phyloP scores from a whole-genome alignment of 53 echinoderm and acorn worm species.

The Mesocentrotus franciscanus region DNA sequence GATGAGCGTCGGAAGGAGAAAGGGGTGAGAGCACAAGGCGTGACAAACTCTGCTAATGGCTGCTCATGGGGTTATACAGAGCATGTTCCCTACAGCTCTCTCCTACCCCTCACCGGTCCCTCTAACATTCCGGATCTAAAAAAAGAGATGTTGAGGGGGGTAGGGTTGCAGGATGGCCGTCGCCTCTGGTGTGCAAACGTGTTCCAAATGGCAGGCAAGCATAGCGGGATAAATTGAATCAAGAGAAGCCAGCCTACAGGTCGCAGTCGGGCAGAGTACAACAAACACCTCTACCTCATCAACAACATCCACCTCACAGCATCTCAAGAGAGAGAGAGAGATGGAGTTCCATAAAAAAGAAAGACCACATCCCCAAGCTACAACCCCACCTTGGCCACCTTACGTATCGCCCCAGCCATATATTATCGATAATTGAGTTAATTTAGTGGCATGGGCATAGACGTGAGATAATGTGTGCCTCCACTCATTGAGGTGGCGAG shows the following conservation, averaged over 20 bases:
- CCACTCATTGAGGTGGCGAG: conserved; percentile 4
- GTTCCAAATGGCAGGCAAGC: conserved; percentile 56
- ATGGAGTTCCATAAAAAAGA: conserved; percentile 2
- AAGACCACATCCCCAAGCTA: conserved; percentile 17
- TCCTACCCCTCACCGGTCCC: conserved; percentile 4
- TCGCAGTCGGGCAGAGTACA: not conserved
- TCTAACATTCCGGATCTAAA: not conserved
- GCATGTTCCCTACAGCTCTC: not conserved
- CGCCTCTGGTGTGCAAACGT: conserved; percentile 46
- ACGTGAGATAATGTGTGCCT: conserved; percentile 32
- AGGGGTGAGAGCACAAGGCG: not conserved
- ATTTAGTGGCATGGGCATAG: conserved; percentile 50
- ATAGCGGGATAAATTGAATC: conserved; percentile 41
- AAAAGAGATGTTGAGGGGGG: not conserved
- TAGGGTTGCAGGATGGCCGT: not conserved
- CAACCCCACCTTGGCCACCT: conserved; percentile 13
- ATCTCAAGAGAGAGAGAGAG: not conserved
- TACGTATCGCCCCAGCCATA: conserved; percentile 52
- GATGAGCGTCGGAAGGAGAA: not conserved
- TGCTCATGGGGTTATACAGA: conserved; percentile 33
- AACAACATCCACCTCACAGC: not conserved
- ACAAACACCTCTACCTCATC: not conserved
- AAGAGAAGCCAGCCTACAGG: conserved; percentile 30
- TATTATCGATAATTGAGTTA: conserved; percentile 66
- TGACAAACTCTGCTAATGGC: conserved; percentile 43